Evolutionary conservation across 2,113 vertebrate genomes (phyloP).

Genomic region (Myotis yumanensis): DNA sequence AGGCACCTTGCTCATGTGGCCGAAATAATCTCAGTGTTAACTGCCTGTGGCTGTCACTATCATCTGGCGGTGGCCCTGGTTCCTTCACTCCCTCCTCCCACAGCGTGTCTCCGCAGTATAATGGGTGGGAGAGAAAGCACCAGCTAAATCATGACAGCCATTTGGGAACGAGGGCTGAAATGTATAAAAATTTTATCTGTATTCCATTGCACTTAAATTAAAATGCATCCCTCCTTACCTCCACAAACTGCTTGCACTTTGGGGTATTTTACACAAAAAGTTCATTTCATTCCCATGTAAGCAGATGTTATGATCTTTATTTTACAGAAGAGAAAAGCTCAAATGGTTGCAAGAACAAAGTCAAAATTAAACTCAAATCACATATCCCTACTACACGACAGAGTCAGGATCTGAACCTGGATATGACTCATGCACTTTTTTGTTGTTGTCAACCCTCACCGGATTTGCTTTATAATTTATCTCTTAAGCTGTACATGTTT

Average conservation of each 20-base stretch:
- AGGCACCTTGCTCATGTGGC: not conserved
- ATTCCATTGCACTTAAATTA: not conserved
- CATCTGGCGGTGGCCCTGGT: not conserved
- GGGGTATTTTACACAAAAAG: not conserved
- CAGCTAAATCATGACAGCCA: not conserved
- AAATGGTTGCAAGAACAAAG: not conserved
- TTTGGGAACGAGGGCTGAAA: not conserved
- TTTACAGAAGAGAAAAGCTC: not conserved
- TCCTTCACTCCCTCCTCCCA: not conserved
- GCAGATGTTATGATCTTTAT: not conserved
- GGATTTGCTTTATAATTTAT: not conserved
- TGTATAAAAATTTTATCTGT: not conserved
- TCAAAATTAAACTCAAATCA: slow-evolving; percentile 7
- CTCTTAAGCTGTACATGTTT: not conserved
- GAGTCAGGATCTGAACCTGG: not conserved
- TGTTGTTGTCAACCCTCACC: too few relatives aligned
- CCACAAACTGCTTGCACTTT: not conserved
- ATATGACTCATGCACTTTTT: not conserved
- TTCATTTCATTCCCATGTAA: slow-evolving; percentile 13
- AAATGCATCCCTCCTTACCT: not conserved
- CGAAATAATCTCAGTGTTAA: not conserved
- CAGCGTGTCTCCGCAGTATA: not conserved
- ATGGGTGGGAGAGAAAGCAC: accelerated
- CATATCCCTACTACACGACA: too few relatives aligned
- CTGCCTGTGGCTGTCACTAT: not conserved